phyloP scores from a whole-genome alignment of 1,140 invertebrate species.

The Drosophila triauraria region DNA sequence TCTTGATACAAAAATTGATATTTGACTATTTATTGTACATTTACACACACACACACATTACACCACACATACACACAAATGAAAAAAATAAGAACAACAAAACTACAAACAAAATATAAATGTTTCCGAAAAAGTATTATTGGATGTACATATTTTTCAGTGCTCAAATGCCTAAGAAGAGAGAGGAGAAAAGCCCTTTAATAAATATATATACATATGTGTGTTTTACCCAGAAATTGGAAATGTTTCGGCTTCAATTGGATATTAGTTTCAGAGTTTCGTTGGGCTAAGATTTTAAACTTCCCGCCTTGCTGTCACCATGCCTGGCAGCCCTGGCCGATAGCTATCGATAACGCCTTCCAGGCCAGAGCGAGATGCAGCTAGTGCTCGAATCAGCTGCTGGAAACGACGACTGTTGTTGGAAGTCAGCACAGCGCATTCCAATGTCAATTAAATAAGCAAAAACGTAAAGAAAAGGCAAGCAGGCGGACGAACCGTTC shows the following conservation, averaged over 20 bases:
- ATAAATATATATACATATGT: not conserved
- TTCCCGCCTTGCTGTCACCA: not conserved
- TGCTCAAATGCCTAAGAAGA: not conserved
- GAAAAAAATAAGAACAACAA: not conserved
- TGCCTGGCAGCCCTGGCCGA: slow-evolving; percentile 2
- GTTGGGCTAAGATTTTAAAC: not conserved
- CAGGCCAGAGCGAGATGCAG: slow-evolving; percentile 27
- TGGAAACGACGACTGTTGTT: slow-evolving; percentile 34
- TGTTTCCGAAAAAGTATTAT: not conserved
- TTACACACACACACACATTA: not conserved
- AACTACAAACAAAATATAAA: not conserved
- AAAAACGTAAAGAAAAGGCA: slow-evolving; percentile 47
- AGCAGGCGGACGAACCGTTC: slow-evolving; percentile 1
- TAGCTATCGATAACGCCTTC: slow-evolving; percentile 30
- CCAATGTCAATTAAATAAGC: slow-evolving; percentile 71
- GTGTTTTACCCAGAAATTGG: not conserved
- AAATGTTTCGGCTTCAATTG: not conserved
- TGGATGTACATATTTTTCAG: slow-evolving; percentile 10
- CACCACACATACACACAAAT: not conserved
- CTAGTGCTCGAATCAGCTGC: slow-evolving; percentile 33
- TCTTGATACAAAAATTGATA: slow-evolving; percentile 20
- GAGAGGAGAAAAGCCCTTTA: not conserved
- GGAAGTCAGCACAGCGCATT: slow-evolving; percentile 59
- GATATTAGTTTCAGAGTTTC: not conserved
- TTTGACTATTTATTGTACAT: slow-evolving; percentile 16